Evolutionary conservation across 1,140 invertebrate genomes (phyloP), one percentile per base, ranked within the genome.

Genomic region (Polypedilum vanderplanki): DNA sequence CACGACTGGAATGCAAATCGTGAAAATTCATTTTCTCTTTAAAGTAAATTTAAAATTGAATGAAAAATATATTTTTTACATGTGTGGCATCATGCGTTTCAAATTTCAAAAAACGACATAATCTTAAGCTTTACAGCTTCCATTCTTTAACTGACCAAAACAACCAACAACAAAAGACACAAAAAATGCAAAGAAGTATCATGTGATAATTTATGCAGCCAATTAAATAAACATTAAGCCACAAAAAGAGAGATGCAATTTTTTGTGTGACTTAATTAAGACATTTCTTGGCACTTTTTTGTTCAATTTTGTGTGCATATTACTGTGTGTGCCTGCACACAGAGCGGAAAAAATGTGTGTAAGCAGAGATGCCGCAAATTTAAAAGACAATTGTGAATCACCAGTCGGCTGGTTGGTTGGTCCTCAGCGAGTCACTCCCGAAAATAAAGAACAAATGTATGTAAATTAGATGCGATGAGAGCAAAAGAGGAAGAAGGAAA

Each of bases 151-250:
- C 15, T 15, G 10, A n/a, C 46, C 8, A 57, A n/a, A n/a, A 10
- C 15, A 10, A 46, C 15, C 12, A 57, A 57, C 15, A 57, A 57
- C 12, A n/a, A n/a, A 57, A 12, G 46, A n/a, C n/a, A n/a, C n/a
- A 57, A 57, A 57, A 57, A 33, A 33, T 33, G 24, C 24, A 33
- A 33, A 33, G 5, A 33, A 33, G 24, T 33, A 33, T 33, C 24
- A 33, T 57, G 46, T 57, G 46, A 57, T 70, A 70, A 70, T 70
- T 70, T 70, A 70, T 70, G 65, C 65, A 70, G 17, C 65, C 65
- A 70, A 70, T 70, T 70, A 70, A 70, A 70, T 70, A 70, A 70
- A 70, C 65, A 70, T 70, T 70, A 70, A 70, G 17, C 17, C 65
- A 70, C 18, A 7, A 18, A 70, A 70, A 70, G 17, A 70, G 46